These are phyloP conservation scores for Ellobius talpinus DNA, from an alignment of 2,113 vertebrate species.

Conservation along the genomic window DNA sequence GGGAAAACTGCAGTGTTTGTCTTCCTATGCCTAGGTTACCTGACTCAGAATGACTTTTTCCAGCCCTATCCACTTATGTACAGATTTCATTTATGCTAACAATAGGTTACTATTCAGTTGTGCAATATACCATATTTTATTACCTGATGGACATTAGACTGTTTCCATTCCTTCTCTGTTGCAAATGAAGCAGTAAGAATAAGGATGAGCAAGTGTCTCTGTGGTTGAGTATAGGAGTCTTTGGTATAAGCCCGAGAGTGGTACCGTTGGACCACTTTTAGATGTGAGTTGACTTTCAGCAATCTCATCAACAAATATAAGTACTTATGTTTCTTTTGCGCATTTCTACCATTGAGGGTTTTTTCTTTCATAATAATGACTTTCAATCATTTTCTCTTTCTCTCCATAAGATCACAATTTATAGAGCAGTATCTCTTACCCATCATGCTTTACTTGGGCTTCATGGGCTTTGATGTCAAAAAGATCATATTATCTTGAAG, in stretches of 20 bases:
- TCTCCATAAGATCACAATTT: not conserved
- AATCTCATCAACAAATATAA: not conserved
- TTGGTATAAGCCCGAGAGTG: not conserved
- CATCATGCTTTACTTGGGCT: conserved; percentile 3
- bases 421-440: not conserved
- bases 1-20: not conserved
- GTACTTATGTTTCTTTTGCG: not conserved
- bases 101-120: not conserved
- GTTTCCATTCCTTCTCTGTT: not conserved
- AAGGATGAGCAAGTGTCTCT: not conserved
- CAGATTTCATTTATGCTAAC: not conserved
- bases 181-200: not conserved
- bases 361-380: not conserved
- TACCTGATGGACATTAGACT: not conserved
- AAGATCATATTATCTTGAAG: conserved; percentile 28
- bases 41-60: not conserved
- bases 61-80: not conserved
- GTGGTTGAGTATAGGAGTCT: too few species aligned
- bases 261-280: not conserved
- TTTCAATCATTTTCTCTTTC: conserved; percentile 34
- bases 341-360: not conserved
- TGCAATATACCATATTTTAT: not conserved
- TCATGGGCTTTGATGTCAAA: not conserved
- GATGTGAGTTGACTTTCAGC: conserved; percentile 30
- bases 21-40: not conserved